These are phyloP conservation scores for Mesoclemmys tuberculata DNA, from an alignment of 2,113 vertebrate genomes.

Conservation along the genomic window DNA sequence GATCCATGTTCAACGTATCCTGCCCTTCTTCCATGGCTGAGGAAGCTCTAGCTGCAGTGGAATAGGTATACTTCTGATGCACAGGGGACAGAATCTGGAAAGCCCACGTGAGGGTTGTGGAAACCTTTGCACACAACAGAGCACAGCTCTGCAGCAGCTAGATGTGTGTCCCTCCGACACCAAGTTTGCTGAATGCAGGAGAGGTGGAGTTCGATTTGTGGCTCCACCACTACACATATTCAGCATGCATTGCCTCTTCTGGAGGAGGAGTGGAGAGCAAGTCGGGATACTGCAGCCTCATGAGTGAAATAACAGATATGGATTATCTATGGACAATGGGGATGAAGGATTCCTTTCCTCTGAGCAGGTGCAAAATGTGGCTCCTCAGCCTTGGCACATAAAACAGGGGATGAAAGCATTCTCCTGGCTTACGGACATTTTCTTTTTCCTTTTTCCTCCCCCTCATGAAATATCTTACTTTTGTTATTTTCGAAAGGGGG, in stretches of 20 bases:
- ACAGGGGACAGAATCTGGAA: background rate
- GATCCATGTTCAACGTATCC: background rate
- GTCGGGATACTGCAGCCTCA: background rate
- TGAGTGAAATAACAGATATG: background rate
- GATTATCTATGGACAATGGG: background rate
- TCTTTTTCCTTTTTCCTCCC: accelerated
- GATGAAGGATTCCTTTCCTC: background rate
- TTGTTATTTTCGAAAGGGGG: background rate
- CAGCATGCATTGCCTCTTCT: background rate
- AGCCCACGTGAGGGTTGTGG: background rate
- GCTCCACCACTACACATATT: background rate
- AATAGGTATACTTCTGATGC: background rate
- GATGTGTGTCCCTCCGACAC: background rate
- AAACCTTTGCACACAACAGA: background rate
- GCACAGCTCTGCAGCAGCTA: background rate
- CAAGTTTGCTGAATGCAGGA: background rate
- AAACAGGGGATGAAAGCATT: background rate
- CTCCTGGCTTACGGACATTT: background rate
- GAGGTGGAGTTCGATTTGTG: background rate
- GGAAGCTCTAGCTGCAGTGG: background rate
- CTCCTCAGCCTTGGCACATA: background rate
- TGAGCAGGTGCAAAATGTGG: background rate
- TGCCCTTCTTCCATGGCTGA: background rate
- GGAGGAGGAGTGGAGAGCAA: background rate
- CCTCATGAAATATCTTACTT: background rate